Evolutionary conservation across 1,140 invertebrate genomes (phyloP).

Genomic region (Papilio machaon): DNA sequence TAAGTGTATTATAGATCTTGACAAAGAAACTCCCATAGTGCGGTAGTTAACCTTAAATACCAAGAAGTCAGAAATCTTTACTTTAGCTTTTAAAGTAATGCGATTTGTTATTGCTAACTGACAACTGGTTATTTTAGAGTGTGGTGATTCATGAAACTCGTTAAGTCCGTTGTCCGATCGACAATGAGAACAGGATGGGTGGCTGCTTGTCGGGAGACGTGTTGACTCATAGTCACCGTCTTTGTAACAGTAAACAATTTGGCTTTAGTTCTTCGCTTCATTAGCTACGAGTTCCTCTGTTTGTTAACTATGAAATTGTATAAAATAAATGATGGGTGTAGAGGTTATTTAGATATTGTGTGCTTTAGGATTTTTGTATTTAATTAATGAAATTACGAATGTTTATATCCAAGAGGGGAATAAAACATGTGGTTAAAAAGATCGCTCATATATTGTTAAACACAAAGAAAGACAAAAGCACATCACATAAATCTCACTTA

Average conservation of each 20-base stretch:
- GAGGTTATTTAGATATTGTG: too few species aligned
- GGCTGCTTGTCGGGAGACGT: conserved; percentile 14
- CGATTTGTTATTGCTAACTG: conserved; percentile 42
- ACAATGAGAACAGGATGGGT: conserved; percentile 63
- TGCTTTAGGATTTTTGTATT: too few species aligned
- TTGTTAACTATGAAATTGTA: not conserved
- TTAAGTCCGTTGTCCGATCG: conserved; percentile 53
- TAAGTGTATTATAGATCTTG: too few species aligned
- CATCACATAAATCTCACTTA: too few species aligned
- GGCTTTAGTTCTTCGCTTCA: not conserved
- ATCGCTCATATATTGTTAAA: too few species aligned
- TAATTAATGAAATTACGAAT: too few species aligned
- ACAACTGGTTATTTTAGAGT: conserved; percentile 51
- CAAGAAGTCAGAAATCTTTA: not conserved
- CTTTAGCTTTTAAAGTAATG: conserved; percentile 42
- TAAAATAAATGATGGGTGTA: too few species aligned
- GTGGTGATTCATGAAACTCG: conserved; percentile 56
- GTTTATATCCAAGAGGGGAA: too few species aligned
- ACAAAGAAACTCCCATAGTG: too few species aligned
- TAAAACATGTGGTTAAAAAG: too few species aligned
- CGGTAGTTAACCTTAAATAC: not conserved
- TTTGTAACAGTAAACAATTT: not conserved
- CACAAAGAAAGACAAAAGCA: too few species aligned
- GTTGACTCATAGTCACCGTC: conserved; percentile 51
- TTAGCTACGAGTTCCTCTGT: not conserved